Conservation (phyloP, 2,797 vertebrate genomes). For the Labroides dimidiatus region DNA sequence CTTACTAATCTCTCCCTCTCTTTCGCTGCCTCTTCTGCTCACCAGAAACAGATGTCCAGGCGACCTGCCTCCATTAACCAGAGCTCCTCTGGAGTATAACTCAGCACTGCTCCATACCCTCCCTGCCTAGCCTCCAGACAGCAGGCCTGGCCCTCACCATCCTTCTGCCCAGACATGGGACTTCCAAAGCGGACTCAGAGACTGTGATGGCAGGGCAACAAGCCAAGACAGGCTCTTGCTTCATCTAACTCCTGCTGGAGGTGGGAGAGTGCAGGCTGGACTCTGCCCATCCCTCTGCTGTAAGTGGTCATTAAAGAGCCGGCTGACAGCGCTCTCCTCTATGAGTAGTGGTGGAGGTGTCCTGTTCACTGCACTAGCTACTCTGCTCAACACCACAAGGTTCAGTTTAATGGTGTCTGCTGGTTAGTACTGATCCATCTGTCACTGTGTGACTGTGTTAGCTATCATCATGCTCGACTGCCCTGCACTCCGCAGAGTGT, state of each 20-base stretch:
- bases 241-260: constrained; percentile 75
- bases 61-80: constrained; percentile 78
- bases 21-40: constrained; percentile 40
- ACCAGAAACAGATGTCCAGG: constrained; percentile 81
- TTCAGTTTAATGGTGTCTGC: constrained; percentile 74
- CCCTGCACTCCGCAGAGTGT: constrained; percentile 36
- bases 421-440: constrained; percentile 76
- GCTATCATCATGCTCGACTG: constrained; percentile 59
- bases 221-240: constrained; percentile 73
- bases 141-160: constrained; percentile 68
- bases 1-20: constrained; percentile 50
- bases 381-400: constrained; percentile 71
- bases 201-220: constrained; percentile 72
- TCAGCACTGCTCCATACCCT: constrained; percentile 65
- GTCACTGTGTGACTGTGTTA: constrained; percentile 67
- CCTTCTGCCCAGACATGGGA: constrained; percentile 63
- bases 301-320: constrained; percentile 82
- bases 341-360: constrained; percentile 74
- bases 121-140: constrained; percentile 68
- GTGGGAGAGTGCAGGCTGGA: constrained; percentile 62
- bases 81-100: constrained; percentile 70
- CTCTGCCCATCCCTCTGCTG: constrained; percentile 75
- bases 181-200: constrained; percentile 55
- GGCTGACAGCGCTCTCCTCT: constrained; percentile 72
- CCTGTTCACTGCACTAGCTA: constrained; percentile 68